Base-by-base conservation (phyloP, 2,888 invertebrate species). In the Orthosia gothica region DNA sequence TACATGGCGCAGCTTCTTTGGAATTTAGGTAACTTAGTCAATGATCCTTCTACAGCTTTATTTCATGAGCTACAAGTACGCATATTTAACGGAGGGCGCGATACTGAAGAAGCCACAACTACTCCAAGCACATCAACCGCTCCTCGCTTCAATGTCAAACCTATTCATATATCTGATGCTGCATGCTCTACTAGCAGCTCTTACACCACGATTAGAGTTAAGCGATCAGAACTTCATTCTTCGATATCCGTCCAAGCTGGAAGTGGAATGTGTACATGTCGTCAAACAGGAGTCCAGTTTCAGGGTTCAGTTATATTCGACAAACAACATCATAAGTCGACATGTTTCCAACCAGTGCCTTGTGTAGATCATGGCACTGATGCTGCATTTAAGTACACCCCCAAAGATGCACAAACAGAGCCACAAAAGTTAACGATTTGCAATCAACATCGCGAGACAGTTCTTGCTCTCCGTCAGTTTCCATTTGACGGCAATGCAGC, bases 1-100 rank as follows among this genome's bases (percentile, higher is more conserved):
- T 20, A 49, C 26, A 95, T 94, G 94, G 82, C 92, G 57, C 87
- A 84, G 64, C 89, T 93, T 82, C 84, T 95, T 55, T 93, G 93
- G 93, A 90, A 92, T 68, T 86, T 95, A 54, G 91, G 91, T 23
- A 91, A 94, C 76, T 87, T 95, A n/a, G 87, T 92, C 16, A 93
- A 91, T 72, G 92, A 95, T 82, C 94, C 95, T 49, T 93, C 95
- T 1, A 84, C 90, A 20, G 91, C 93, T 52, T 58, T 95, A 52
- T 82, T 93, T 64, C 88, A 88, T 74, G 89, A 90, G 54, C 71
- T 94, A 67, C 89, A 87, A 50, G 86, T 87, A 20, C 88, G 88
- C 63, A 73, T 93, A 63, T 89, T 87, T 64, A 81, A 74, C 72
- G 82, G 70, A 49, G 45, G 81, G 59, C 67, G 47, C 13, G 12